Percentiles rank a stretch among this genome's conserved stretches.
Evolutionary conservation across 53 echinoderm and acorn worm genomes (phyloP).

Genomic region (Temnopleurus reevesii): DNA sequence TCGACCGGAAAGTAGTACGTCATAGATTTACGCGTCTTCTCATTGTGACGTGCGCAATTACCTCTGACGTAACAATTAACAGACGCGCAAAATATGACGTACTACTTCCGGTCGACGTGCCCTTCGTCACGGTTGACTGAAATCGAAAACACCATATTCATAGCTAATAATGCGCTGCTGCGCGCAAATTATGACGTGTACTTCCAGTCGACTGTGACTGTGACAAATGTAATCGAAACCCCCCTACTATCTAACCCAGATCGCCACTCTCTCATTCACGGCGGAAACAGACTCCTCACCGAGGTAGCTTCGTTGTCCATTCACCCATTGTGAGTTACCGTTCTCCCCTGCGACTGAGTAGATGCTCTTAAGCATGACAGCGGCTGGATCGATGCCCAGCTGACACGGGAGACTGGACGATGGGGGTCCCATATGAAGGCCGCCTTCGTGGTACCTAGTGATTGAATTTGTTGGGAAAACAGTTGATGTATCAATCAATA

Average conservation of each 20-base stretch:
- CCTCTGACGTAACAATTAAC: too few relatives aligned
- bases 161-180: not conserved
- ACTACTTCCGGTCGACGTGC: too few relatives aligned
- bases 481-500: not conserved
- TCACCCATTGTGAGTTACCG: conserved; percentile 49
- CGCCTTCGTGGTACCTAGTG: conserved; percentile 59
- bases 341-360: conserved; percentile 52
- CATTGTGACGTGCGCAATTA: too few relatives aligned
- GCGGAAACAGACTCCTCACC: conserved; percentile 30
- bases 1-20: too few relatives aligned
- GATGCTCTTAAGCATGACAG: conserved; percentile 65
- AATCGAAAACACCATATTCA: too few relatives aligned
- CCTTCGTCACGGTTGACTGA: too few relatives aligned
- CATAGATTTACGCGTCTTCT: too few relatives aligned
- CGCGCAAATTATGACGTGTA: too few relatives aligned
- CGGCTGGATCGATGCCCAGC: conserved; percentile 34
- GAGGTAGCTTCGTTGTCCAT: conserved; percentile 38
- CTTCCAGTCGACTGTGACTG: too few relatives aligned
- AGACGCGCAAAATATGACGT: too few relatives aligned
- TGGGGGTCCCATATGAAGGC: conserved; percentile 65
- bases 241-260: conserved; percentile 59
- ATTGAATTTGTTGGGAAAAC: not conserved
- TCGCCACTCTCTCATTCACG: conserved; percentile 43
- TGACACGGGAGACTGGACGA: conserved; percentile 56
- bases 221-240: too few relatives aligned